A percentile compares a stretch with the other conserved stretches of the same genome.
These are phyloP conservation scores for Hylaeus volcanicus DNA, from an alignment of 1,140 invertebrate species.

Conservation along the genomic window DNA sequence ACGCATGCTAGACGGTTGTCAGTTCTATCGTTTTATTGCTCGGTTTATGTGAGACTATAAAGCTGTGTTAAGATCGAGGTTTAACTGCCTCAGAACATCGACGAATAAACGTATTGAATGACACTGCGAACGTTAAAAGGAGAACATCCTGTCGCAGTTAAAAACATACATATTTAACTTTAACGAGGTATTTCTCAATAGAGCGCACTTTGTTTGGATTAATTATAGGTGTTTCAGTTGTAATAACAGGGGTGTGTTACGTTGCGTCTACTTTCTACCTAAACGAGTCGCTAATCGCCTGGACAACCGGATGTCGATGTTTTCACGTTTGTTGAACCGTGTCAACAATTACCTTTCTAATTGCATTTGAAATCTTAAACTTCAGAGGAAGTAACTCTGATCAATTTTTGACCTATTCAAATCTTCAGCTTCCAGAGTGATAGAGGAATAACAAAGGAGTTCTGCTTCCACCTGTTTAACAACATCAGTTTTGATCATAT, in stretches of 20 bases:
- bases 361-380: background rate
- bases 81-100: background rate
- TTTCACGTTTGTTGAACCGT: conserved; percentile 5
- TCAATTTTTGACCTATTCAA: background rate
- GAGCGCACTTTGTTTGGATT: background rate
- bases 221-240: background rate
- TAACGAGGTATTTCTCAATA: background rate
- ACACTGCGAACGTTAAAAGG: background rate
- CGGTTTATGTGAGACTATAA: background rate
- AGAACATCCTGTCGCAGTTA: background rate
- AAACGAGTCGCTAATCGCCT: background rate
- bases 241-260: background rate
- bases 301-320: conserved; percentile 9
- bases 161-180: background rate
- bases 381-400: too few relatives aligned
- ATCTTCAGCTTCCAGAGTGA: background rate
- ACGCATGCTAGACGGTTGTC: background rate
- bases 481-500: background rate
- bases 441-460: too few relatives aligned
- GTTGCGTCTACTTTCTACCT: conserved; percentile 20
- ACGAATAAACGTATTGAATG: background rate
- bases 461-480: too few relatives aligned
- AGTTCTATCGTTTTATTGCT: conserved; percentile 9
- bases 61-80: background rate
- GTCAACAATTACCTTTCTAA: conserved; percentile 3